A percentile compares a stretch with the other conserved stretches of the same genome.
These are phyloP conservation scores for Oreocharis arfaki DNA, from an alignment of 2,113 vertebrate genomes.

Conservation along the genomic window DNA sequence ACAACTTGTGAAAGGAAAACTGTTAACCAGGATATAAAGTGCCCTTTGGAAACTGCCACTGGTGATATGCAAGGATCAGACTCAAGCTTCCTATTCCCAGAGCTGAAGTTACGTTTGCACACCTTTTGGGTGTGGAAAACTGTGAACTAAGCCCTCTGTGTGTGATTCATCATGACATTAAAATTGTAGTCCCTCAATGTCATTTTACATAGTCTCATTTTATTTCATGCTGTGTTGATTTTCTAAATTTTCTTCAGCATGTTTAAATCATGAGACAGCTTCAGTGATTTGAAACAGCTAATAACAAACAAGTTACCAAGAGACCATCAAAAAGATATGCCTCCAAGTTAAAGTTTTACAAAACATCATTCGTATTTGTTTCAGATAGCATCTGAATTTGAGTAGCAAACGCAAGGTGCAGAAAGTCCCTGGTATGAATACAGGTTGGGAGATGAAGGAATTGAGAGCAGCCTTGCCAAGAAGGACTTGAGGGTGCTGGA, in stretches of 20 bases:
- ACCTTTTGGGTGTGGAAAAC: neutral
- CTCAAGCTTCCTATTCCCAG: neutral
- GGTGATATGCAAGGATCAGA: neutral
- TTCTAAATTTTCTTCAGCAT: neutral
- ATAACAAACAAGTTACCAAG: neutral
- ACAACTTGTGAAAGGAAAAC: neutral
- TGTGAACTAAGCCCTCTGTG: neutral
- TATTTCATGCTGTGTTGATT: neutral
- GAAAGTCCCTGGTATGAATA: neutral
- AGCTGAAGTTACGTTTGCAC: neutral
- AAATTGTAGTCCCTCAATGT: neutral
- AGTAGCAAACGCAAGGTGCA: neutral
- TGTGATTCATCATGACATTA: neutral
- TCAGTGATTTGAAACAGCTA: neutral
- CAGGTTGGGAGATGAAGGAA: neutral
- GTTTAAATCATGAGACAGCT: neutral
- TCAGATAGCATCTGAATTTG: neutral
- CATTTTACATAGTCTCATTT: neutral
- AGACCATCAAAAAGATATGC: neutral
- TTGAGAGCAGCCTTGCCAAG: rapidly evolving
- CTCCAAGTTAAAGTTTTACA: neutral
- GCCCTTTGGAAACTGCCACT: neutral
- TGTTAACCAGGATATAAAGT: neutral
- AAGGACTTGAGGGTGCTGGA: neutral
- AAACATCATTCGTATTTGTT: rapidly evolving